Base-by-base conservation (phyloP, 2,888 invertebrate genomes). In the Tetranychus truncatus region DNA sequence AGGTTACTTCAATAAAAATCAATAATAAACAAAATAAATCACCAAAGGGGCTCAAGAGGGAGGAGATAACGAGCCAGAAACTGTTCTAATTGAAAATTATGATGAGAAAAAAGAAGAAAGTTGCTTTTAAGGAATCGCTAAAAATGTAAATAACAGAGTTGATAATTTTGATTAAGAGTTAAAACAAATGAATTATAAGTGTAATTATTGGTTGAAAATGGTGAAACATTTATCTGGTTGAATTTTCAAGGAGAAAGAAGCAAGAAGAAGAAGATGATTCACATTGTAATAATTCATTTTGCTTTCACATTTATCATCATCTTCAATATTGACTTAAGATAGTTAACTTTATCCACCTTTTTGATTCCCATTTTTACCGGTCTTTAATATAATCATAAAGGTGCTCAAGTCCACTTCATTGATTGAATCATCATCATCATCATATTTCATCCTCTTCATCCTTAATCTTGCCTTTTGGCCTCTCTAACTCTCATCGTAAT, bases 61-160 rank as follows among this genome's bases (percentile, higher is more conserved):
- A 66, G 66, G 66, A 65, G 66, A 65, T 15, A 65, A n/a, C 3
- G 66, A 3, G 66, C 15, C 18, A 3, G 66, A 65, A 65, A 20
- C 66, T 66, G 66, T 66, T 66, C 66, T 20, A 20, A 66, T 66
- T 66, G 66, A 66, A 20, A 66, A 66, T 66, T 18, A 65, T 65
- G 66, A 66, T 66, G 66, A 66, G 66, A 66, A 66, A 66, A 66
- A 66, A 66, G 66, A 66, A 20, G 20, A 66, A 66, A 66, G 66
- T 34, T 34, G 34, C 34, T 34, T 4, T 34, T 34, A 34, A 34
- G 3, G 34, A 34, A 34, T 34, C 34, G 34, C 34, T 3, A 34
- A 34, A 55, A 55, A 15, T 15, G 9, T 15, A 55, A 15, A 15
- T 15, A 55, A 15, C 55, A 55, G 55, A 55, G 15, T 55, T 2